Conservation (phyloP, 2,797 vertebrate genomes). For the Glyptemys insculpta region DNA sequence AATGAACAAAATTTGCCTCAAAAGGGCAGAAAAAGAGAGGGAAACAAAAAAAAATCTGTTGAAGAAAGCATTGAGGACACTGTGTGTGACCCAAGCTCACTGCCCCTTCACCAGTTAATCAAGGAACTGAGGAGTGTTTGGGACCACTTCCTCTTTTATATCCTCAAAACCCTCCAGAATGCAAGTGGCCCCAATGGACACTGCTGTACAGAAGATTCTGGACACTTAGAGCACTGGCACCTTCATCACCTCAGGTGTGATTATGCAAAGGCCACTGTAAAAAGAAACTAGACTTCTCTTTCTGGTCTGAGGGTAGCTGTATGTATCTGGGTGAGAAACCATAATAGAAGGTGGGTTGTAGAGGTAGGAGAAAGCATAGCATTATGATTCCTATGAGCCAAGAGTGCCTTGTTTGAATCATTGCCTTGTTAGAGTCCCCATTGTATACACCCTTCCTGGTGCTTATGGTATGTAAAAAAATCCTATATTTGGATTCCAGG, state of each 20-base stretch:
- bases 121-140: too few relatives aligned
- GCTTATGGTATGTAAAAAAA: slow-evolving; percentile 13
- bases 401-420: neutral
- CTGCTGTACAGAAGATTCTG: neutral
- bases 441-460: neutral
- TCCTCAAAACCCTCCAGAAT: too few relatives aligned
- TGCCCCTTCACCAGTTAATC: too few relatives aligned
- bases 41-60: too few relatives aligned
- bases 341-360: neutral
- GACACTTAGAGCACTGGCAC: neutral
- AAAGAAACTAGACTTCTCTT: neutral
- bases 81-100: too few relatives aligned
- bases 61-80: too few relatives aligned
- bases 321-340: neutral
- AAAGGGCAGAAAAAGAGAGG: too few relatives aligned
- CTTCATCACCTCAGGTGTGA: neutral
- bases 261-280: neutral
- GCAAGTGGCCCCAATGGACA: too few relatives aligned
- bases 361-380: neutral
- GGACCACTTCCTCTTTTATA: too few relatives aligned
- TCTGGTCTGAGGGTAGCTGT: neutral
- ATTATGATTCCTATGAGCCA: neutral
- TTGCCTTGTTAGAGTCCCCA: neutral
- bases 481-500: slow-evolving; percentile 3
- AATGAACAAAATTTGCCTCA: too few relatives aligned